Evolutionary conservation across 2,113 vertebrate species (phyloP), one percentile per base, ranked within the genome.

Genomic region (Pollachius pollachius): DNA sequence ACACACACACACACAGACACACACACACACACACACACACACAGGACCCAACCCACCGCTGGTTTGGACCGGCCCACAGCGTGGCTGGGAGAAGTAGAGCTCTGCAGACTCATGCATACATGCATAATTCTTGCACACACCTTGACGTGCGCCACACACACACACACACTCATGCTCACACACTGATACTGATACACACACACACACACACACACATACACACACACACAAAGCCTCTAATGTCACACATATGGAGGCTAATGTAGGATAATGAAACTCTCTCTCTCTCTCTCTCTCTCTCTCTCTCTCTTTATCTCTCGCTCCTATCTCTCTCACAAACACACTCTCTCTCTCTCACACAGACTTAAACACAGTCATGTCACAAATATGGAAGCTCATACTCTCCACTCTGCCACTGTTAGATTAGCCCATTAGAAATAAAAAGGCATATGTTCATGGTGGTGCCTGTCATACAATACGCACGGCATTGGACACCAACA

Each of bases 21-120:
- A 65, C 27, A 56, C 52, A 59, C 67, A 67, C 65, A 61, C 0
- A 17, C 52, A 0, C 15, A 52, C 3, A 15, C 54, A 70, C 65
- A 84, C 67, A 77, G 84, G 85, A 89, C 85, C 84, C 74, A 82
- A 84, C 76, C 79, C 77, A 66, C 68, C 71, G n/a, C 79, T 84
- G 86, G 85, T 76, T 84, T 80, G 86, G 74, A 83, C 57, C 67
- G 54, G 2, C 70, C 72, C 60, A 65, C 69, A 68, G 62, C 77
- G 71, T 72, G 59, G 72, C 52, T 69, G 76, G 61, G 23, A 73
- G 19, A 74, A 85, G 79, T 81, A 72, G 67, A 83, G 62, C 72
- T 59, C 21, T 19, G 7, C 34, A 65, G 17, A 65, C 8, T 23
- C 18, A 62, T 11, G 25, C 19, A n/a, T n/a, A n/a, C n/a, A n/a